phyloP scores from a whole-genome alignment of 2,113 vertebrate genomes.

The Chiloscyllium plagiosum region DNA sequence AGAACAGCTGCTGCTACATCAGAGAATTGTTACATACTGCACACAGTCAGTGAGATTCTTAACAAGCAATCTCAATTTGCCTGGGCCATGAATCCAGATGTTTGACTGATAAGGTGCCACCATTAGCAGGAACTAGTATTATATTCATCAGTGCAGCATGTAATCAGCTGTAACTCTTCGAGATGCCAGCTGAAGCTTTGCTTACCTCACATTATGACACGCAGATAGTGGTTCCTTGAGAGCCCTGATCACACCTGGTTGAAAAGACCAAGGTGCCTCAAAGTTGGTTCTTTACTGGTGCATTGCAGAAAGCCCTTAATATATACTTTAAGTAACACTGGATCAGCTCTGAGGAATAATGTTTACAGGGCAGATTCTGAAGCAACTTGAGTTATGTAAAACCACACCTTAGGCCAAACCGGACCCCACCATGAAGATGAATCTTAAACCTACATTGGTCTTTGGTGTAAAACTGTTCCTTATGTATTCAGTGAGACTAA shows the following conservation, averaged over 20 bases:
- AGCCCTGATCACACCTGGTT: not conserved
- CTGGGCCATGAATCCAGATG: conserved; percentile 42
- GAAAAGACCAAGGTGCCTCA: not conserved
- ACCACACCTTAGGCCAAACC: not conserved
- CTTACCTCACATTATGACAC: conserved; percentile 39
- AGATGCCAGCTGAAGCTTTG: conserved; percentile 49
- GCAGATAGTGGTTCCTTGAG: conserved; percentile 46
- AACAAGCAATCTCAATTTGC: conserved; percentile 41
- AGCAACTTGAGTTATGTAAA: not conserved
- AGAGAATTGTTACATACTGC: not conserved
- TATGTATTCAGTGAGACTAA: not conserved
- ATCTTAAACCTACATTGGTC: not conserved
- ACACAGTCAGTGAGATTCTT: conserved; percentile 31
- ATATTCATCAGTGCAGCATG: conserved; percentile 45
- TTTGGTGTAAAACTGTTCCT: not conserved
- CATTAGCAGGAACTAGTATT: conserved; percentile 42
- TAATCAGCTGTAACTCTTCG: conserved; percentile 44
- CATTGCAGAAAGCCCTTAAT: not conserved
- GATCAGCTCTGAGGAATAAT: not conserved
- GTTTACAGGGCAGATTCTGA: not conserved
- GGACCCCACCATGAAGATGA: not conserved
- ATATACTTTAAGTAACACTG: not conserved
- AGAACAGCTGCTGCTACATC: not conserved
- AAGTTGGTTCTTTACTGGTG: not conserved
- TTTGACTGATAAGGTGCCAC: conserved; percentile 41